A percentile compares a stretch with the other conserved stretches of the same genome.
Conservation (phyloP, 2,113 vertebrate genomes). For the Perca flavescens region DNA sequence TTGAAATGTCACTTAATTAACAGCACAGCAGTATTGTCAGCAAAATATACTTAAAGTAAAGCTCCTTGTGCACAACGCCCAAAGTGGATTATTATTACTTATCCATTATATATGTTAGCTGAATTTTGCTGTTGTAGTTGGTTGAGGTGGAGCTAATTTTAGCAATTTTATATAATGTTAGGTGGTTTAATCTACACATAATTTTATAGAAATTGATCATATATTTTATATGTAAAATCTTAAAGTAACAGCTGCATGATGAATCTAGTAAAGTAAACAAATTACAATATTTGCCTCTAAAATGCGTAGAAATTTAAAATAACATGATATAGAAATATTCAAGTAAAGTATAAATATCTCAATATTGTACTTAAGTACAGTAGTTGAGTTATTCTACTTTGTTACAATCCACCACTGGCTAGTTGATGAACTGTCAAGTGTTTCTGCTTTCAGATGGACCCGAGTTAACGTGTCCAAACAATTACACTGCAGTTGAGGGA, state of each 20-base stretch:
- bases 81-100: background rate
- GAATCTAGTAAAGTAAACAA: no score
- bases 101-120: background rate
- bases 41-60: background rate
- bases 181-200: background rate
- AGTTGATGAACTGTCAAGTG: background rate
- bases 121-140: background rate
- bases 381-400: background rate
- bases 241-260: no score
- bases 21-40: background rate
- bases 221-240: background rate
- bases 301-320: no score
- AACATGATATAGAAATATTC: no score
- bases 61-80: background rate
- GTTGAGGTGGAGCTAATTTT: background rate
- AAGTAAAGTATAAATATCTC: no score
- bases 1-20: background rate
- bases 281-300: no score
- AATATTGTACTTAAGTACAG: background rate
- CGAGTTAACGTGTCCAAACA: constrained; percentile 28
- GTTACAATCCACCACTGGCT: background rate
- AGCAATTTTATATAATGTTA: background rate
- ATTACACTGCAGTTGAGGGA: constrained; percentile 33
- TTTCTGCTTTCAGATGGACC: constrained; percentile 60
- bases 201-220: background rate